Evolutionary conservation across 1,140 invertebrate genomes (phyloP), one percentile per base, ranked within the genome.

Genomic region (Epicauta chinensis): DNA sequence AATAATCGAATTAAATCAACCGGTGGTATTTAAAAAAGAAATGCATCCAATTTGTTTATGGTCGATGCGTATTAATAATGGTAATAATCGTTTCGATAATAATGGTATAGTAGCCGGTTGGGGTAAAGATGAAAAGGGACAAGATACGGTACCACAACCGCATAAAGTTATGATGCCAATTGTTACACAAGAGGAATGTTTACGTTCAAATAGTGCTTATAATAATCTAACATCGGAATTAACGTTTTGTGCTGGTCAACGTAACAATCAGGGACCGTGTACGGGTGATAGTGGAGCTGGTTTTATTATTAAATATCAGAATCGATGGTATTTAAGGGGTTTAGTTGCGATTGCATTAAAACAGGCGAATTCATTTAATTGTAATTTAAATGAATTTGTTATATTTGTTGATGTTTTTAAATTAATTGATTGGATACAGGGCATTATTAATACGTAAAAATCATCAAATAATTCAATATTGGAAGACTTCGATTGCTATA

Each of bases 11-110:
- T 13, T 66, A 15, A 38, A 29, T 15, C 36, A 59, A 46, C 43
- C 53, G 10, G 47, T 66, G 2, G 30, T 58, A 16, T 65, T 64
- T 50, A 55, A 56, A 7, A 52, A 44, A 2, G 41, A 46, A 2
- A 73, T 82, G 29, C 69, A 66, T 39, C 81, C 81, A 3, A 68
- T 80, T 42, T 83, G 80, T 48, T 51, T 82, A 16, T 82, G 80
- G 79, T 61, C 63, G 46, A 40, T 3, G 53, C 68, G 11, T 34
- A 3, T 2, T 34, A 70, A 2, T 77, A 2, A 62, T 75, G 1
- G 70, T 23, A 23, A 69, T 1, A 61, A n/a, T n/a, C n/a, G n/a
- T n/a, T n/a, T n/a, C n/a, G n/a, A n/a, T n/a, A n/a, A 62, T 32
- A 39, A 5, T 35, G 63, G 68, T 46, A 58, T 58, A 6, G 61